Evolutionary conservation across 30 jellyfish, hydroid and myxozoan species (phyloP).

Genomic region (Sanderia malayensis): DNA sequence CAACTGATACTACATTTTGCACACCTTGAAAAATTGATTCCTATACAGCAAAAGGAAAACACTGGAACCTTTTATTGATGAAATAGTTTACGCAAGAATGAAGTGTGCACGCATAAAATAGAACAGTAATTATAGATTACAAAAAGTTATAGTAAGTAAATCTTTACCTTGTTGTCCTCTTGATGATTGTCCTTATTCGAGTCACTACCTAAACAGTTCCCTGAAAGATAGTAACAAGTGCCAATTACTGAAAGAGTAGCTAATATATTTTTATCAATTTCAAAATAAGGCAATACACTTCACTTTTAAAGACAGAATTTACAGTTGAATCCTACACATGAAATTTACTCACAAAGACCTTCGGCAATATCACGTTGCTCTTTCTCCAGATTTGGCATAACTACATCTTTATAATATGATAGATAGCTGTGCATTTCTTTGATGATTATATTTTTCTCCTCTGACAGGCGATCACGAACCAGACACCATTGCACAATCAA

Average conservation of each 20-base stretch:
- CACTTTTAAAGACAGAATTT: neutral
- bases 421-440: neutral
- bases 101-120: neutral
- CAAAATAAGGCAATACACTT: neutral
- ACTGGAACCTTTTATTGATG: neutral
- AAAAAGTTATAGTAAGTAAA: neutral
- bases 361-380: neutral
- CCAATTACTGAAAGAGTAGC: neutral
- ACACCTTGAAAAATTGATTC: neutral
- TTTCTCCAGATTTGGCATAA: neutral
- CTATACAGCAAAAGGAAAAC: neutral
- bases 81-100: neutral
- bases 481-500: neutral
- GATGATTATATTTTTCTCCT: neutral
- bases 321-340: neutral
- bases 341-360: neutral
- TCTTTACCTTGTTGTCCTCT: slow-evolving; percentile 1
- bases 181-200: neutral
- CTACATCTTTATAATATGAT: neutral
- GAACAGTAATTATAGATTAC: neutral
- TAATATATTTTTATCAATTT: too few relatives aligned
- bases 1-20: neutral
- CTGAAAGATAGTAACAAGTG: neutral
- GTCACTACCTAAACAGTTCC: slow-evolving; percentile 1
- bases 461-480: slow-evolving; percentile 4